A percentile compares a stretch with the other conserved stretches of the same genome.
phyloP scores from a whole-genome alignment of 2,888 invertebrate species.

The Phaedon cochleariae region DNA sequence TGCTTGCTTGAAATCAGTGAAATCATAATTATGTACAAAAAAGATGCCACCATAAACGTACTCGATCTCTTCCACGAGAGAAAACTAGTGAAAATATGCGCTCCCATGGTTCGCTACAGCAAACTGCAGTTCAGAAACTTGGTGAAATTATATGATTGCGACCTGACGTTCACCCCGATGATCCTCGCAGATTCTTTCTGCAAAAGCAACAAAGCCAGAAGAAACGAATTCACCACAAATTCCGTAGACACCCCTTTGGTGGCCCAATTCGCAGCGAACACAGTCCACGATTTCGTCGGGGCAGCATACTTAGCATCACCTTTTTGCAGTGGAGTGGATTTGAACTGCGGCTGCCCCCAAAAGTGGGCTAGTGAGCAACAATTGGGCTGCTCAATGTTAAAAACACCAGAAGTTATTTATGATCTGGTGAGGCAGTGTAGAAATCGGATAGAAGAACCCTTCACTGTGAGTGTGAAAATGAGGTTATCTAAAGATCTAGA shows the following conservation, averaged over 20 bases:
- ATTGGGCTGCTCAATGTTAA: slow-evolving; percentile 84
- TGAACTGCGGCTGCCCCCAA: slow-evolving; percentile 98
- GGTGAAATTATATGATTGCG: slow-evolving; percentile 82
- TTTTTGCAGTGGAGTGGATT: slow-evolving; percentile 87
- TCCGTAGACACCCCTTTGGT: slow-evolving; percentile 74
- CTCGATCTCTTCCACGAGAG: slow-evolving; percentile 72
- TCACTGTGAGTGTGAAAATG: slow-evolving; percentile 92
- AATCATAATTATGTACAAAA: slow-evolving; percentile 18
- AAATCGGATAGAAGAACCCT: slow-evolving; percentile 75
- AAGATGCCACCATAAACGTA: slow-evolving; percentile 60
- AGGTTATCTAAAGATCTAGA: slow-evolving; percentile 77
- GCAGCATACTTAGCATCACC: slow-evolving; percentile 86
- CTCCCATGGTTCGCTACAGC: slow-evolving; percentile 97
- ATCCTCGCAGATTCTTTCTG: slow-evolving; percentile 94
- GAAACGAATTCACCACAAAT: slow-evolving; percentile 82
- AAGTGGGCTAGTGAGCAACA: slow-evolving; percentile 93
- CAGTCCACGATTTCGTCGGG: slow-evolving; percentile 80
- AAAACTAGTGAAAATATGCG: slow-evolving; percentile 79
- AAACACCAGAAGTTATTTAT: slow-evolving; percentile 82
- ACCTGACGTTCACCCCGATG: slow-evolving; percentile 96
- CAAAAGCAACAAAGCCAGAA: slow-evolving; percentile 85
- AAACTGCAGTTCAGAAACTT: slow-evolving; percentile 81
- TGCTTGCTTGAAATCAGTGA: not conserved
- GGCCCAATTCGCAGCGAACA: slow-evolving; percentile 94
- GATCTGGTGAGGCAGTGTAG: slow-evolving; percentile 82